These are phyloP conservation scores for crab-eating macaque (Macaca fascicularis) DNA, from an alignment of 2,113 vertebrate genomes.

Conservation along the genomic window T2T-MFA8v1.1 NC_088395.1:21448001-21448500, in stretches of 20 bases:
- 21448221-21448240: constrained; percentile 14
- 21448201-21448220: constrained; percentile 43
- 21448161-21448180: not conserved
- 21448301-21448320: constrained; percentile 81
- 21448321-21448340: constrained; percentile 61
- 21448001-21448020: too few relatives aligned
- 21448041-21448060: too few relatives aligned
- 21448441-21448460: not conserved
- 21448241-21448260: constrained; percentile 64
- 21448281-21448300: constrained; percentile 76
- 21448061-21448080: too few relatives aligned
- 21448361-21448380: constrained; percentile 51
- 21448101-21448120: too few relatives aligned
- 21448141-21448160: too few relatives aligned
- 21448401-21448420: constrained; percentile 31
- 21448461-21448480: constrained; percentile 14
- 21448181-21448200: not conserved
- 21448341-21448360: constrained; percentile 69
- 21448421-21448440: constrained; percentile 4
- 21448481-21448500: not conserved
- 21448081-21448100: too few relatives aligned
- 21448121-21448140: too few relatives aligned
- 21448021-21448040: too few relatives aligned
- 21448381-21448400: not conserved
- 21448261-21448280: constrained; percentile 32